These are phyloP conservation scores for Ectemnius continuus DNA, from an alignment of 2,888 invertebrate genomes.

Conservation along the genomic window DNA sequence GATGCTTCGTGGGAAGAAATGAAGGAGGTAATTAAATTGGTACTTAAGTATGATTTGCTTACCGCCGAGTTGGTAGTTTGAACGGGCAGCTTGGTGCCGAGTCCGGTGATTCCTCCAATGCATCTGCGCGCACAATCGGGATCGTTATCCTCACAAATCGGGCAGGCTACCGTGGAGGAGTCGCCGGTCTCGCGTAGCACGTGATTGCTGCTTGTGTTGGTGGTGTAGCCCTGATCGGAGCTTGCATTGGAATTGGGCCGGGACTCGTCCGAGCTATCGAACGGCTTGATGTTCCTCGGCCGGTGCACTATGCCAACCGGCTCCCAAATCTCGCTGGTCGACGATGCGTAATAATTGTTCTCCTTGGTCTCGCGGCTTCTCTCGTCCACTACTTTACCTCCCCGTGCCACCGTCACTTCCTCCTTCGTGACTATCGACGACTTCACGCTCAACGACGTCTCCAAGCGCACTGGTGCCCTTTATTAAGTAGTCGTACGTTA, in stretches of 20 bases:
- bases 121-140: conserved; percentile 68
- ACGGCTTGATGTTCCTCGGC: conserved; percentile 71
- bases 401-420: conserved; percentile 84
- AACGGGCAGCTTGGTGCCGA: conserved; percentile 64
- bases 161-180: conserved; percentile 58
- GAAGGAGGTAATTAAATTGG: too few species aligned
- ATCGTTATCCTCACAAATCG: conserved; percentile 68
- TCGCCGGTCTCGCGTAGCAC: conserved; percentile 71
- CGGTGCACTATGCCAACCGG: conserved; percentile 78
- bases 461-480: conserved; percentile 84
- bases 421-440: conserved; percentile 85
- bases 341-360: conserved; percentile 84
- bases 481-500: conserved; percentile 43
- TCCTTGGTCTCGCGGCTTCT: conserved; percentile 85
- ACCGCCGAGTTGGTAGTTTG: conserved; percentile 74
- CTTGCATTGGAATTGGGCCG: conserved; percentile 76
- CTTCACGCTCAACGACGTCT: conserved; percentile 85
- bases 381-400: conserved; percentile 85
- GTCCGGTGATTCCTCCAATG: conserved; percentile 67
- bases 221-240: conserved; percentile 76
- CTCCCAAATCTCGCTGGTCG: conserved; percentile 84
- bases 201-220: conserved; percentile 72
- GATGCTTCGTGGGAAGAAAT: too few species aligned
- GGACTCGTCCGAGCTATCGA: conserved; percentile 76
- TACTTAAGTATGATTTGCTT: conserved; percentile 52